Base-by-base conservation (phyloP, 2,797 vertebrate species). In the Betta splendens region DNA sequence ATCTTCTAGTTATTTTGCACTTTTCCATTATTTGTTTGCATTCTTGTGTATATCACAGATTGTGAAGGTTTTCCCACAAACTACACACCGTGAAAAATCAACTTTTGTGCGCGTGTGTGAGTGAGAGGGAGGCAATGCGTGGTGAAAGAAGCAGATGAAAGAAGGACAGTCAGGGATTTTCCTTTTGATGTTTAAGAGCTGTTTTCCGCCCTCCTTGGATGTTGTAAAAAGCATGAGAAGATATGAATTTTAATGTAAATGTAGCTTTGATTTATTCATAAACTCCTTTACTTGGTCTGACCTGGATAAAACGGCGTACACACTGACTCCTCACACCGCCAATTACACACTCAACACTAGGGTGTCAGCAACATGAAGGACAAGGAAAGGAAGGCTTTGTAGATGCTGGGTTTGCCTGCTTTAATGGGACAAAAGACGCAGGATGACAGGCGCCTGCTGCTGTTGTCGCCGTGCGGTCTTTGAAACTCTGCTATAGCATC, bases 241-340 rank as follows among this genome's bases (percentile, higher is more conserved):
- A 46, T 61, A 73, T 87, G 46, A 80, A 87, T 85, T 86, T 85
- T 77, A 86, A 84, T 86, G 83, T 64, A 76, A 76, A 77, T 82
- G 62, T 64, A 62, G 55, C 63, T 80, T 70, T 87, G 78, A 84
- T 86, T 89, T 87, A 87, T 89, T 89, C 79, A 86, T 80, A 61
- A n/a, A 70, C 66, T 65, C 45, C 29, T 64, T 74, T 58, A 29
- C 69, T 76, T 21, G 42, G 59, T 29, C 59, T 84, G 85, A 79
- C 81, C 79, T 84, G 75, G 58, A 77, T 81, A 67, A 63, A 69
- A 61, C 26, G 5, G 7, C 28, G 3, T 9, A 43, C 31, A 22
- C 38, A 22, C 16, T 5, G 15, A 12, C 12, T 28, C 29, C n/a
- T 17, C 13, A 40, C 12, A 48, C 9, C 4, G 13, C 21, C 37